Base-by-base conservation (phyloP, 2,888 invertebrate species). In the Unio pictorum region DNA sequence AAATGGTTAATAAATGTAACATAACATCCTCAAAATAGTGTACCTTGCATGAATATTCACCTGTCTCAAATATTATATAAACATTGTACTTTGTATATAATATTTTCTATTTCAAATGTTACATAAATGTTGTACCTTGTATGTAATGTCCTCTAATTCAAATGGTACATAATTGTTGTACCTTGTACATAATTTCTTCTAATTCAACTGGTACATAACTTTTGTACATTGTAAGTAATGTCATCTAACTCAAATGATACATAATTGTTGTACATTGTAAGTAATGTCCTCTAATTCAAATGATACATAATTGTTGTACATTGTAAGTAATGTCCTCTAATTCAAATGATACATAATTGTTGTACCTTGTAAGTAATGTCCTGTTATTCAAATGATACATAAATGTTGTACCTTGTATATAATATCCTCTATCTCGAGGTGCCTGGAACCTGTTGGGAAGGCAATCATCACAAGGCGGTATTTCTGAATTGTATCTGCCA, bases 381-480 rank as follows among this genome's bases (percentile, higher is more conserved):
- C 34, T 34, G 8, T 34, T 7, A 34, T 34, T 26, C 2, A 62
- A 23, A n/a, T 55, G 56, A 8, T 20, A 28, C 45, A 45, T 45
- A 45, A 45, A 5, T n/a, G 18, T 59, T 26, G 18, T 70, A 82
- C 83, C 73, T 79, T 73, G 69, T 78, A 78, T 7, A 76, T 69
- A 65, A 81, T 78, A 34, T 84, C 81, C 65, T 84, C 82, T 20
- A 82, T 74, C 58, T 80, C 71, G 67, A 78, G 68, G 68, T 82
- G 81, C 20, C 74, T 67, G 1, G 74, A 71, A 11, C 72, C 72
- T 67, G 79, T 79, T 18, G 83, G 81, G 63, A 84, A 84, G 8
- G 77, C 82, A 57, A 84, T 61, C 56, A 84, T 56, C 3, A 78
- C 64, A 11, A 77, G 68, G 23, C 69, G 69, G 65, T 76, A 72